Conservation (phyloP, 2,113 vertebrate species). For the Podocnemis expansa region DNA sequence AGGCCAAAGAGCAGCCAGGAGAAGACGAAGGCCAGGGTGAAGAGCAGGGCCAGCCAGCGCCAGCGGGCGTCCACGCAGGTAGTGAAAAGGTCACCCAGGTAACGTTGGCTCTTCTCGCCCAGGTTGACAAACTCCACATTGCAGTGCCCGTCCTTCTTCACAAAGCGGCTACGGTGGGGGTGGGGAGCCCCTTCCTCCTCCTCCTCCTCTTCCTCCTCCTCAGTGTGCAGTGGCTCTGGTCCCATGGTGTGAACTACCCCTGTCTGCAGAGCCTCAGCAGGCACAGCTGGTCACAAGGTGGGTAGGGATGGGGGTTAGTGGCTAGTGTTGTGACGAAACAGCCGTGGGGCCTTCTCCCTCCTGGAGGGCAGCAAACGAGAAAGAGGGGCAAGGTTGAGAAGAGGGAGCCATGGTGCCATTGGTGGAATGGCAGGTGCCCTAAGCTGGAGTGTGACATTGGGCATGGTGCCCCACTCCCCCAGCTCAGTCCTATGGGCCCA, state of each 20-base stretch:
- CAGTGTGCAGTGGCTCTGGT: conserved; percentile 56
- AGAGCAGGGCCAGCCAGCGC: conserved; percentile 93
- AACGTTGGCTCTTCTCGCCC: conserved; percentile 89
- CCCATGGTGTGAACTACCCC: conserved; percentile 66
- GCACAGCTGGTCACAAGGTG: conserved; percentile 19
- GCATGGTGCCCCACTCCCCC: too few species aligned
- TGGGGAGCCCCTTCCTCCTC: conserved; percentile 22
- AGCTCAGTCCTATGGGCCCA: too few species aligned
- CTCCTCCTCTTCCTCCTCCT: conserved; percentile 2
- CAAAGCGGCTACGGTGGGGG: conserved; percentile 83
- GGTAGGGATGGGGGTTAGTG: not conserved
- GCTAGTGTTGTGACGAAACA: accelerated
- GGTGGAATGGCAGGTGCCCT: not conserved
- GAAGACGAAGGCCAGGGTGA: conserved; percentile 91
- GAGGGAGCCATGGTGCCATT: too few species aligned
- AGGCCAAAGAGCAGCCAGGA: conserved; percentile 94
- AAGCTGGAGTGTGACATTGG: too few species aligned
- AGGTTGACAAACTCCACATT: conserved; percentile 92
- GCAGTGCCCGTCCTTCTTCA: conserved; percentile 92
- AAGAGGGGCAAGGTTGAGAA: not conserved
- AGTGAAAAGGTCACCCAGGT: conserved; percentile 92
- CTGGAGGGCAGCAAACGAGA: not conserved
- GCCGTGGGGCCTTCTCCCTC: not conserved
- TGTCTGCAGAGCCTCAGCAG: conserved; percentile 53
- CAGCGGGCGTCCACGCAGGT: conserved; percentile 94